Evolutionary conservation across 2,113 vertebrate species (phyloP).

Genomic region (Leptocoma aspasia): DNA sequence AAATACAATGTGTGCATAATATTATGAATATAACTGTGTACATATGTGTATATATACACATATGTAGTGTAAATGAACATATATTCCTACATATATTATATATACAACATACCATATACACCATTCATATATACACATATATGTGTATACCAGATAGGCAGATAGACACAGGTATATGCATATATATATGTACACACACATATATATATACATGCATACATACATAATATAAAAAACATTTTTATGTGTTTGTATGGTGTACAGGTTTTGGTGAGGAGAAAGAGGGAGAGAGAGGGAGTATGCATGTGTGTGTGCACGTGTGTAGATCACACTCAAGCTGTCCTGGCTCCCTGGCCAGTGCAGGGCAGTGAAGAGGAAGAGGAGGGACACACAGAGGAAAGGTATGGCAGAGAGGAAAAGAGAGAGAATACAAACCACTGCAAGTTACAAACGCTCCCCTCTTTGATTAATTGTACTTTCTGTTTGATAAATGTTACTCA

Average conservation of each 20-base stretch:
- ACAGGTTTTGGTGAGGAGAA: neutral
- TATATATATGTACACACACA: neutral
- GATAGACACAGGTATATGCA: neutral
- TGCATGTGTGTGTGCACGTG: neutral
- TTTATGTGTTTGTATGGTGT: neutral
- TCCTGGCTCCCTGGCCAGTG: neutral
- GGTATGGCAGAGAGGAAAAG: neutral
- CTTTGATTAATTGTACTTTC: conserved; percentile 64
- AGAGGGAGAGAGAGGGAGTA: too few species aligned
- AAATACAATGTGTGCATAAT: neutral
- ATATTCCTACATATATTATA: neutral
- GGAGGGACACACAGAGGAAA: neutral
- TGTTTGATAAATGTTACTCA: conserved; percentile 63
- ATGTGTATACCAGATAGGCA: neutral
- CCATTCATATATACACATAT: neutral
- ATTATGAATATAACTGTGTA: neutral
- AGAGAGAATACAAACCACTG: neutral
- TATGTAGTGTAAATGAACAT: neutral
- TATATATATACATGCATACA: accelerated
- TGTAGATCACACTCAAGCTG: neutral
- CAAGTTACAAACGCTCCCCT: neutral
- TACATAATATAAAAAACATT: neutral
- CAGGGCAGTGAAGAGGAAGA: neutral
- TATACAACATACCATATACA: neutral
- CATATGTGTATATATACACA: neutral